Conservation (phyloP, 1,140 invertebrate genomes). For the Caenorhabditis tropicalis region DNA sequence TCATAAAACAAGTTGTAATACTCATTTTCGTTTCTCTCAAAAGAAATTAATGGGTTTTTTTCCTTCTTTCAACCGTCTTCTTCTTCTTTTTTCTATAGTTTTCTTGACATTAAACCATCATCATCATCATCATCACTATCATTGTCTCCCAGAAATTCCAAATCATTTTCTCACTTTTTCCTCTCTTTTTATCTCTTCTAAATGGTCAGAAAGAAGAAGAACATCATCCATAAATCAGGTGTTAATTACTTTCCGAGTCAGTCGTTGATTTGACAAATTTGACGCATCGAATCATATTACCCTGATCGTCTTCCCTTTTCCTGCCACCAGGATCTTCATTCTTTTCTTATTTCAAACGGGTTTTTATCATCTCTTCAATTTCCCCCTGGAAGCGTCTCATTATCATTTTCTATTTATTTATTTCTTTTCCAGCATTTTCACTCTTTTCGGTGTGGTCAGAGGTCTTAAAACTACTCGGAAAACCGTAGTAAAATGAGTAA, state of each 20-base stretch:
- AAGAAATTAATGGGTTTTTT: conserved; percentile 28
- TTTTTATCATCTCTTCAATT: not conserved
- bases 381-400: not conserved
- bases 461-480: not conserved
- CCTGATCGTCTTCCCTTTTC: not conserved
- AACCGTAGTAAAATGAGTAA: not conserved
- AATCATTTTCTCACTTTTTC: not conserved
- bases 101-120: conserved; percentile 21
- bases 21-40: conserved; percentile 1
- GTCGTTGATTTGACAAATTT: conserved; percentile 17
- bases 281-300: conserved; percentile 13
- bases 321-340: not conserved
- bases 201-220: not conserved
- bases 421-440: not conserved
- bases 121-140: not conserved
- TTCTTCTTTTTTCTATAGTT: not conserved
- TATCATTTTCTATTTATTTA: not conserved
- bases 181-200: not conserved
- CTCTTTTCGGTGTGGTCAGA: not conserved
- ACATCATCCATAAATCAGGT: conserved; percentile 32
- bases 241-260: not conserved
- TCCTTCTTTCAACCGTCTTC: not conserved
- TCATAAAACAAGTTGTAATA: conserved; percentile 4
- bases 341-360: conserved; percentile 22
- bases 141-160: too few relatives aligned